A percentile compares a stretch with the other conserved stretches of the same genome.
Conservation (phyloP, 2,113 vertebrate species). For the Brachionichthys hirsutus region DNA sequence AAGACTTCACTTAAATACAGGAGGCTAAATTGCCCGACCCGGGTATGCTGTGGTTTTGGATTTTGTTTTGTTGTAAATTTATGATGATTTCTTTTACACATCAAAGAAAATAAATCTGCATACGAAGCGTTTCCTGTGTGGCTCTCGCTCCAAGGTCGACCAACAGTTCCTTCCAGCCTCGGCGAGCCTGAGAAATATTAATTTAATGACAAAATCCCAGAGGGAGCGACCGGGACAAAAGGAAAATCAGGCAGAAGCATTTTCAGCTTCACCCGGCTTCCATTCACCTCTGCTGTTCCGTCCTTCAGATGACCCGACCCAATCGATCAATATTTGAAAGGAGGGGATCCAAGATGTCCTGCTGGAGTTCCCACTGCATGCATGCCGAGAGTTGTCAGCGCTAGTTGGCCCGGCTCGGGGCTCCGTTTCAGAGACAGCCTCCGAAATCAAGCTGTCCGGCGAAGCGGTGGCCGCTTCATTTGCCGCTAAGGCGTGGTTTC, state of each 20-base stretch:
- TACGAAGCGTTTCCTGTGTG: slow-evolving; percentile 14
- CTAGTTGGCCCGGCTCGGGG: slow-evolving; percentile 60
- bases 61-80: not conserved
- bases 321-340: slow-evolving; percentile 63
- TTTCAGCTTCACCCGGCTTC: slow-evolving; percentile 35
- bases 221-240: slow-evolving; percentile 29
- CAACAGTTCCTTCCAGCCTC: slow-evolving; percentile 28
- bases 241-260: not conserved
- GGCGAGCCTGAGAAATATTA: slow-evolving; percentile 37
- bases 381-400: slow-evolving; percentile 60
- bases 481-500: slow-evolving; percentile 17
- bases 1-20: not conserved
- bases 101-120: slow-evolving; percentile 35
- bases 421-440: slow-evolving; percentile 66
- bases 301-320: slow-evolving; percentile 59
- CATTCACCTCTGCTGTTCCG: slow-evolving; percentile 50
- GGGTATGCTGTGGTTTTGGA: not conserved
- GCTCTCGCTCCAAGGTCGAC: slow-evolving; percentile 43
- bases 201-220: slow-evolving; percentile 54
- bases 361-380: slow-evolving; percentile 33
- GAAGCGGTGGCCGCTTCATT: slow-evolving; percentile 32
- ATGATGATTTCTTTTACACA: slow-evolving; percentile 27
- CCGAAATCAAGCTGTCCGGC: slow-evolving; percentile 53
- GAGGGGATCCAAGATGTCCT: slow-evolving; percentile 51
- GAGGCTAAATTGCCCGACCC: not conserved